Conservation (phyloP, 2,797 vertebrate species). For the Phataginus tetradactyla region DNA sequence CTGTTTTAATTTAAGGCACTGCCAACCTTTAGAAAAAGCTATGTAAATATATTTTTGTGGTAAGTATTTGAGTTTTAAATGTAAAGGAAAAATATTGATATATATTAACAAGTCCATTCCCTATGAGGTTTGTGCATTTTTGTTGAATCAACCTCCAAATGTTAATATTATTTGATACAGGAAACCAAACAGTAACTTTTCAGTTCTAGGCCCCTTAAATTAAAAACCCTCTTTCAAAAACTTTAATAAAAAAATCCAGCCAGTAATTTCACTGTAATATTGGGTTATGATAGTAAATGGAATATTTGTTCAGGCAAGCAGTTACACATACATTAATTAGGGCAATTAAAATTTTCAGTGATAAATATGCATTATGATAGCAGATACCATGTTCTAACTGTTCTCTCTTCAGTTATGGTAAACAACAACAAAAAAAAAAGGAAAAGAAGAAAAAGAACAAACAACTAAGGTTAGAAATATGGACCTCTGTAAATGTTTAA, state of each 20-base stretch:
- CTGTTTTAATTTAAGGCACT: not conserved
- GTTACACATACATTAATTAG: constrained; percentile 11
- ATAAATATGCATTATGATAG: not conserved
- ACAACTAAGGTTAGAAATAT: not conserved
- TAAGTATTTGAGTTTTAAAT: not conserved
- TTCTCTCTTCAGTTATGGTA: not conserved
- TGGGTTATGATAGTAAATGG: not conserved
- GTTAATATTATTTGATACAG: not conserved
- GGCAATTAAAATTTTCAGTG: not conserved
- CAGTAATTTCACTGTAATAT: not conserved
- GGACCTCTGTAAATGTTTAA: not conserved
- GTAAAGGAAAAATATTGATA: not conserved
- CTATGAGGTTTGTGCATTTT: not conserved
- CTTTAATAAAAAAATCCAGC: not conserved
- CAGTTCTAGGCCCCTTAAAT: not conserved
- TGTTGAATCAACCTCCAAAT: not conserved
- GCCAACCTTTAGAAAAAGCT: not conserved
- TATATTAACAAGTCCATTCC: not conserved
- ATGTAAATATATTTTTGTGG: not conserved
- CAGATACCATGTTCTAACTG: not conserved
- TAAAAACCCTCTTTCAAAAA: not conserved
- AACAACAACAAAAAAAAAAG: not conserved
- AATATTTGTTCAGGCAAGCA: not conserved
- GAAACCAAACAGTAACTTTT: not conserved
- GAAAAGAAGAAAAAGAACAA: not conserved